Evolutionary conservation across 2,113 vertebrate genomes (phyloP), one percentile per base, ranked within the genome.

Genomic region (Triplophysa dalaica): DNA sequence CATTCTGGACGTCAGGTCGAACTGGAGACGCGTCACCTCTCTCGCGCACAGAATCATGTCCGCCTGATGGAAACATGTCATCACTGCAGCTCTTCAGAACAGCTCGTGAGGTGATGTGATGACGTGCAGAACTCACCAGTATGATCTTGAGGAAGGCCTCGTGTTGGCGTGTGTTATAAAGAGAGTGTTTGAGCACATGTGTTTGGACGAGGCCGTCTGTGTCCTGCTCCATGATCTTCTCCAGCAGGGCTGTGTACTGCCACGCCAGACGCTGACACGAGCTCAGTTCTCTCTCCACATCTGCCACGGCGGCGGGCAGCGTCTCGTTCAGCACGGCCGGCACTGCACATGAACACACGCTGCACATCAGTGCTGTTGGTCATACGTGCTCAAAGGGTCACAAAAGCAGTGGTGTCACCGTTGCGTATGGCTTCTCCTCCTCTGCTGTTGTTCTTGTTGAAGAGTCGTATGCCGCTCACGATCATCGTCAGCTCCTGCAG

Each of bases 401-500:
- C 1, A 45, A 12, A 1, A 45, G 1, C 43, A 45, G 11, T 12
- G 43, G 43, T 12, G 43, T 45, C 87, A 97, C 95, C 70, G 78
- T 95, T 87, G 64, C 93, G 90, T 8, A 95, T 91, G 85, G 90
- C 65, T 13, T 93, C 87, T 75, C 93, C 94, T 83, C 91, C 93
- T 82, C 91, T 94, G 41, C 89, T 82, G 50, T 85, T 88, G 84
- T 93, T 89, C 86, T 90, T 95, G 90, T 96, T 97, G 92, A 96
- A 96, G 88, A 99, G 89, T 8, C 89, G 92, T 86, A 99, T 96
- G 61, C 96, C 97, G 1, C 95, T 94, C 41, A 97, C 94, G 1
- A 96, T 88, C 92, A 90, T 91, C 76, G 90, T 87, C 54, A 99
- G 90, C 79, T 95, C 94, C 8, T 78, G 92, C 65, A 99, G 90